Conservation (phyloP, 2,797 vertebrate species). For the Gila robusta region DNA sequence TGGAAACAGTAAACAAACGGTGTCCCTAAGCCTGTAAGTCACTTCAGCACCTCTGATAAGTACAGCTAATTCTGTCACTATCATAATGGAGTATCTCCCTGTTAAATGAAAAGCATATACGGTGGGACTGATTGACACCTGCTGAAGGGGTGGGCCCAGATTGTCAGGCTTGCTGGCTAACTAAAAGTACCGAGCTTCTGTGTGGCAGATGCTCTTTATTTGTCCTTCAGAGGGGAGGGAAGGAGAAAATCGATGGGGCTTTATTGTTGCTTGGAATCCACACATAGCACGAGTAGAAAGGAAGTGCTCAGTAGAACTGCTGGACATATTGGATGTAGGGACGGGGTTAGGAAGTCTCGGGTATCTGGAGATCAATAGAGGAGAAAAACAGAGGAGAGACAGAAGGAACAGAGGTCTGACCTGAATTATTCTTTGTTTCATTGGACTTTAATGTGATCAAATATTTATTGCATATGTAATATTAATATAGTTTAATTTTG, state of each 20-base stretch:
- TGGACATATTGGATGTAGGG: conserved; percentile 35
- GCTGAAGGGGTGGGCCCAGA: conserved; percentile 49
- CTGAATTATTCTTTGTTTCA: neutral
- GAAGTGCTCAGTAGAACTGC: conserved; percentile 61
- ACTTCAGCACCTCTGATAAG: conserved; percentile 67
- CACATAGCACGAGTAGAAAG: conserved; percentile 58
- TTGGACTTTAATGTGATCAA: conserved; percentile 18
- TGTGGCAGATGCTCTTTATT: conserved; percentile 47
- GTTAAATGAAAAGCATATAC: conserved; percentile 56
- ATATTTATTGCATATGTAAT: conserved; percentile 19
- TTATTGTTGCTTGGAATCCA: conserved; percentile 68
- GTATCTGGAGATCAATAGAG: conserved; percentile 70
- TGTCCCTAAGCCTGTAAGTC: conserved; percentile 70
- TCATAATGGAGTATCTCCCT: conserved; percentile 38
- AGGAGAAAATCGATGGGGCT: conserved; percentile 70
- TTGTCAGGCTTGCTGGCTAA: neutral
- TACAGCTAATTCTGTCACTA: conserved; percentile 65
- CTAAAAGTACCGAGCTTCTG: conserved; percentile 19
- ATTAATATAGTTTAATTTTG: conserved; percentile 2
- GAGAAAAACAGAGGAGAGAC: conserved; percentile 45
- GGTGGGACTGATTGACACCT: conserved; percentile 64
- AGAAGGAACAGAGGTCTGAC: conserved; percentile 22
- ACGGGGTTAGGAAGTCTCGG: conserved; percentile 54
- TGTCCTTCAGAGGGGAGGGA: conserved; percentile 72
- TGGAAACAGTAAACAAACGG: conserved; percentile 69